Evolutionary conservation across 2,113 vertebrate genomes (phyloP).

Genomic region (Okapia johnstoni): DNA sequence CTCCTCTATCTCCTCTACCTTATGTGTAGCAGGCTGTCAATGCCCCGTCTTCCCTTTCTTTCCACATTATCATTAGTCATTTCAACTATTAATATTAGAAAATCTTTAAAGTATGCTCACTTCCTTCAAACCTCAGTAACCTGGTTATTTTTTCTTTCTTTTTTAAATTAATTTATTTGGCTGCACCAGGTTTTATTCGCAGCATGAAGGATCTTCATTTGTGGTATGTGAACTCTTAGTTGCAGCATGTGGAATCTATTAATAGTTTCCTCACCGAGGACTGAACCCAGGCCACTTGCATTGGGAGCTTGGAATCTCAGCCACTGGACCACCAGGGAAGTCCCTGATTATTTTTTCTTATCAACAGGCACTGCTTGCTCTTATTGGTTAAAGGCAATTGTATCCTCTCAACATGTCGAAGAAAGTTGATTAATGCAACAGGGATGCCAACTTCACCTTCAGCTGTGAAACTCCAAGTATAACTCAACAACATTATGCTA

Average conservation of each 20-base stretch:
- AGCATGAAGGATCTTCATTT: neutral
- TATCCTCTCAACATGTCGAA: neutral
- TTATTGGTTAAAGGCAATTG: neutral
- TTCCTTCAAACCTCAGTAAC: neutral
- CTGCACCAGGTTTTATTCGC: neutral
- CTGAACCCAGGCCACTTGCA: neutral
- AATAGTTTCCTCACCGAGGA: neutral
- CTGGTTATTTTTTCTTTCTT: neutral
- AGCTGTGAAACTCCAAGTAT: neutral
- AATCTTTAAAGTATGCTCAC: neutral
- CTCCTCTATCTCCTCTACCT: neutral
- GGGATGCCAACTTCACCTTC: neutral
- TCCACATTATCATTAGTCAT: neutral
- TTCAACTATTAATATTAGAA: neutral
- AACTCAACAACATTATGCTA: neutral
- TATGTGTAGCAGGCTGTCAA: neutral
- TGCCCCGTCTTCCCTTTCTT: neutral
- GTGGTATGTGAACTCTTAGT: accelerated
- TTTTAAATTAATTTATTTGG: neutral
- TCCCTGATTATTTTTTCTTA: neutral
- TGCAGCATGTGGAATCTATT: neutral
- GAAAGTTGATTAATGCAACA: neutral
- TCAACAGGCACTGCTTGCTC: neutral
- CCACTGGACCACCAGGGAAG: neutral
- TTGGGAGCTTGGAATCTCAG: neutral